Evolutionary conservation across 2,888 invertebrate genomes (phyloP), one percentile per base, ranked within the genome.

Genomic region (Temnothorax unifasciatus): DNA sequence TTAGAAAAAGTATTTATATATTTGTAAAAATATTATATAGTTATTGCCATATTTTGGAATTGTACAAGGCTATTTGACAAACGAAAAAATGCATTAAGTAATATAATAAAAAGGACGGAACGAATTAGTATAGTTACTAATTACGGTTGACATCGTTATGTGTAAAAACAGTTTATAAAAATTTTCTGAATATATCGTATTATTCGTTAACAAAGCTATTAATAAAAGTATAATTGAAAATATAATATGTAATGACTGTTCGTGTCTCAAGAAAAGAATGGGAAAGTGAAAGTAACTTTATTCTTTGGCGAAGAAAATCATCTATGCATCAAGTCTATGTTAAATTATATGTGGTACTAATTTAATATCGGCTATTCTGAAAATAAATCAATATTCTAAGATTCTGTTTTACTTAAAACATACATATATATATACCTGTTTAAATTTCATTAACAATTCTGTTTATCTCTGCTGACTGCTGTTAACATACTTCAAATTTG

Each of bases 81-180:
- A 86, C 21, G 66, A 52, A 63, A 83, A 82, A 85, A 85, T 79
- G 54, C 76, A 83, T 69, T 76, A 84, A 88, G 54, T 86, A 79
- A 83, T 84, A 84, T 83, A 86, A 81, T 21, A 50, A 73, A 69
- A 66, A 69, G 52, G 52, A 34, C 63, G 64, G 34, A 87, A 75
- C 84, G 71, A 81, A 89, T 82, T 89, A 87, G 69, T 69, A 69
- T 79, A 83, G 76, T 84, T 85, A 64, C 68, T 86, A 84, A 84
- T 86, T 87, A 87, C 82, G 83, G 88, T 88, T 88, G 87, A 86
- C 73, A 64, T 74, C 68, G 85, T 89, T 86, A 85, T 81, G 81
- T 87, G 84, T 84, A 88, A 87, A 87, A 83, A 85, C 76, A 57
- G 83, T 85, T 87, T 88, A 86, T 84, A 82, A 84, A 86, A 83